Evolutionary conservation across 2,888 invertebrate genomes (phyloP), one percentile per base, ranked within the genome.

Genomic region (Phalera bucephala): DNA sequence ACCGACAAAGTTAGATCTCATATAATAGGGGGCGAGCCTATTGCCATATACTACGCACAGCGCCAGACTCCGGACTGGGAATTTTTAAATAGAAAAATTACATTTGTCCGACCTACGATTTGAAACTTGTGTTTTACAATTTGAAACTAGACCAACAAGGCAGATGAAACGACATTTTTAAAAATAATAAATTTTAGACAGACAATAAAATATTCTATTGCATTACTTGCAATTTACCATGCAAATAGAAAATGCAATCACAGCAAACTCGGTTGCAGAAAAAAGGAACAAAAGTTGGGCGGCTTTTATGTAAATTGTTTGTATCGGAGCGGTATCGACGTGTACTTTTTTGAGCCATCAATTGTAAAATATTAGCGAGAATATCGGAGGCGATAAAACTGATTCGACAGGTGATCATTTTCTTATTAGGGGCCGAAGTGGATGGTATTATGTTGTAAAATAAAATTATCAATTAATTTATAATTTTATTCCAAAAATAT

Each of bases 361-460:
- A 33, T 32, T 48, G 47, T 55, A 40, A 58, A 54, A 45, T 47
- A 50, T 31, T 21, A 37, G 17, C 35, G 33, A 40, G 39, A 31
- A 34, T 33, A 27, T 36, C 22, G 36, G 23, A 17, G 27, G 14
- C 31, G 40, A 42, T 52, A 56, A 53, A 52, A 33, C 50, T 45
- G 46, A 59, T 62, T 63, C 55, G 64, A 56, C 55, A 64, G 51
- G 52, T 44, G 51, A 57, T 59, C 51, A 55, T 64, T 64, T 63
- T 62, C 52, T 55, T 57, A 58, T 61, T 63, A 62, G 49, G 48
- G 30, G 15, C 31, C 26, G 42, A 17, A 20, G 10, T 40, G 53
- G 57, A 56, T 50, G 52, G 37, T 19, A 28, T 61, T 51, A 69
- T 63, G 43, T 40, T 32, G 51, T 17, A 43, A 9, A n/a, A n/a